Conservation (phyloP, 2,888 invertebrate genomes). For the Hesperia comma region DNA sequence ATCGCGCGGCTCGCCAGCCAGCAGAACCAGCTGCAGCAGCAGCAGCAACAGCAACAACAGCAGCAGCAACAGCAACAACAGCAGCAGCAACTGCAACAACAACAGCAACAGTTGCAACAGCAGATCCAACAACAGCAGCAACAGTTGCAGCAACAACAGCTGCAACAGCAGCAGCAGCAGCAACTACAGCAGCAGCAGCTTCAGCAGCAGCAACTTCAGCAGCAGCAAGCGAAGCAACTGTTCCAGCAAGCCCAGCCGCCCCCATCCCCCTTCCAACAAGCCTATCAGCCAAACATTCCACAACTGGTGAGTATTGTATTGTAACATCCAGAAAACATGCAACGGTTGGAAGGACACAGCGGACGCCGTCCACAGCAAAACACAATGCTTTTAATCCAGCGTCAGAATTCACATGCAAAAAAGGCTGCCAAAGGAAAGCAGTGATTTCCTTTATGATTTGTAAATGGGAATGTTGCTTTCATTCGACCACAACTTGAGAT, state of each 20-base stretch:
- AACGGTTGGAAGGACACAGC: constrained; percentile 4
- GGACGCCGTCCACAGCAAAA: constrained; percentile 3
- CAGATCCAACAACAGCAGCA: constrained; percentile 62
- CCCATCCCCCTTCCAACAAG: constrained; percentile 77
- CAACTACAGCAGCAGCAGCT: too few relatives aligned
- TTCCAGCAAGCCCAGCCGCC: constrained; percentile 63
- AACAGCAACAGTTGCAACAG: constrained; percentile 82
- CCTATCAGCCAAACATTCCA: constrained; percentile 79
- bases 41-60: constrained; percentile 81
- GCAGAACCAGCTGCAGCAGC: constrained; percentile 73
- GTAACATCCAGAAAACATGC: not conserved
- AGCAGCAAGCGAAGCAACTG: constrained; percentile 78
- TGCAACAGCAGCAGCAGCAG: constrained; percentile 61
- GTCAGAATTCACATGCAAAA: not conserved
- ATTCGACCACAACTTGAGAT: too few relatives aligned
- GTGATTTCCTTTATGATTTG: too few relatives aligned
- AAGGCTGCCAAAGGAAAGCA: too few relatives aligned
- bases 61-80: constrained; percentile 71
- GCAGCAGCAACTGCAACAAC: constrained; percentile 64
- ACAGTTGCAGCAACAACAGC: constrained; percentile 66
- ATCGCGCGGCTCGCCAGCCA: constrained; percentile 94
- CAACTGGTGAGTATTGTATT: constrained; percentile 72
- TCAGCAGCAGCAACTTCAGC: constrained; percentile 67
- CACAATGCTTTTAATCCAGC: not conserved
- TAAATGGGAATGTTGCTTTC: too few relatives aligned